A percentile compares a stretch with the other conserved stretches of the same genome.
These are phyloP conservation scores for Holcopasites calliopsidis DNA, from an alignment of 1,140 invertebrate genomes.

Conservation along the genomic window DNA sequence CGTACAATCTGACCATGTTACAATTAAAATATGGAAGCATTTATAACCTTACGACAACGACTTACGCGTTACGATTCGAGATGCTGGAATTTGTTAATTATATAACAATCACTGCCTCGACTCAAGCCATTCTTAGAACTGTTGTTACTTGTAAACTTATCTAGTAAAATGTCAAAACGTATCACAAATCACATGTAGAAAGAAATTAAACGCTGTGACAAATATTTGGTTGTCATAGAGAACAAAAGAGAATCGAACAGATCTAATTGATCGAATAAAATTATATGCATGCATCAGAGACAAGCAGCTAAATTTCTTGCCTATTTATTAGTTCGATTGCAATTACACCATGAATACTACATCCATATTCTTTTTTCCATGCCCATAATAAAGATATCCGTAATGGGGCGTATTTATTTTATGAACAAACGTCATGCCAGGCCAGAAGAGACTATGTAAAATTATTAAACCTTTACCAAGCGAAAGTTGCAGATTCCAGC, in stretches of 20 bases:
- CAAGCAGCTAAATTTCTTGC: neutral
- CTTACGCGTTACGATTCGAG: conserved; percentile 3
- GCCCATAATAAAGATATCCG: conserved; percentile 86
- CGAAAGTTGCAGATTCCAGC: conserved; percentile 83
- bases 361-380: conserved; percentile 87
- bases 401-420: conserved; percentile 83
- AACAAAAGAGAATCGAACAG: conserved; percentile 5
- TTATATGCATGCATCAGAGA: neutral
- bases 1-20: too few species aligned
- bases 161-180: neutral
- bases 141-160: conserved; percentile 24
- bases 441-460: conserved; percentile 86
- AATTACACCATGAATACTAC: conserved; percentile 84
- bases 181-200: neutral
- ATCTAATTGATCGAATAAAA: neutral
- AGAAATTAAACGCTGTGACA: conserved; percentile 24
- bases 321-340: neutral
- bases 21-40: neutral
- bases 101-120: conserved; percentile 4
- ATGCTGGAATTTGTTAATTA: neutral
- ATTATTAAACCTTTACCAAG: conserved; percentile 81
- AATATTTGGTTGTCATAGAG: conserved; percentile 26
- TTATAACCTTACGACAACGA: conserved; percentile 11
- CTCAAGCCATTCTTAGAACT: neutral
- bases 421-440: conserved; percentile 87